These are phyloP conservation scores for Microctonus brassicae DNA, from an alignment of 2,888 invertebrate species.

Conservation along the genomic window DNA sequence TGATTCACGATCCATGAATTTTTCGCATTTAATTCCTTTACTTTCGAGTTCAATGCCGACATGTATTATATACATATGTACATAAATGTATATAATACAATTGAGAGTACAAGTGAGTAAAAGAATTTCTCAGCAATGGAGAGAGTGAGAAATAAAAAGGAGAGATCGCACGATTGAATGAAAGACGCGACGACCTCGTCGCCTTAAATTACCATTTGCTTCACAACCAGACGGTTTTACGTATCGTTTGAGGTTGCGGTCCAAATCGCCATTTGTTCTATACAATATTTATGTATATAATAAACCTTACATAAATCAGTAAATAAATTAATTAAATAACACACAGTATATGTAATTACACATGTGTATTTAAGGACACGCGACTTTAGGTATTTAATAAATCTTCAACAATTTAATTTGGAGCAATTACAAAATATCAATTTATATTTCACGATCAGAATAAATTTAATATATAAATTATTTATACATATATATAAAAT, in stretches of 20 bases:
- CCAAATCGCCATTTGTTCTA: slow-evolving; percentile 21
- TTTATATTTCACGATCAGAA: background rate
- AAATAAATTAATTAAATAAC: too few relatives aligned
- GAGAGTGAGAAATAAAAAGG: background rate
- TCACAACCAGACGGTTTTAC: background rate
- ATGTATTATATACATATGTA: background rate
- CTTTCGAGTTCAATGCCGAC: slow-evolving; percentile 29
- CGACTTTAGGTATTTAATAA: slow-evolving; percentile 8
- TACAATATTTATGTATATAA: background rate
- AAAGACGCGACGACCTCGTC: slow-evolving; percentile 28
- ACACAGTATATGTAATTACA: background rate
- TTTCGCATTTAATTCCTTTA: background rate
- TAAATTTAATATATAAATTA: too few relatives aligned
- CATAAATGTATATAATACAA: background rate
- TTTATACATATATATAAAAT: background rate
- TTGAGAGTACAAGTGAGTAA: slow-evolving; percentile 25
- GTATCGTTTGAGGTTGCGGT: background rate
- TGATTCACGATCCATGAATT: background rate
- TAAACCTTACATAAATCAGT: too few relatives aligned
- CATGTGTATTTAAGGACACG: background rate
- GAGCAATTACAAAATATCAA: slow-evolving; percentile 8
- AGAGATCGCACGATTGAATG: slow-evolving; percentile 23
- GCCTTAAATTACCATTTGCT: slow-evolving; percentile 7
- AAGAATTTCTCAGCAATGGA: background rate
- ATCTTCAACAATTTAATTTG: slow-evolving; percentile 3